Percentiles rank a stretch among this genome's conserved stretches.
Conservation (phyloP, 2,888 invertebrate genomes). For the Apoda limacodes region DNA sequence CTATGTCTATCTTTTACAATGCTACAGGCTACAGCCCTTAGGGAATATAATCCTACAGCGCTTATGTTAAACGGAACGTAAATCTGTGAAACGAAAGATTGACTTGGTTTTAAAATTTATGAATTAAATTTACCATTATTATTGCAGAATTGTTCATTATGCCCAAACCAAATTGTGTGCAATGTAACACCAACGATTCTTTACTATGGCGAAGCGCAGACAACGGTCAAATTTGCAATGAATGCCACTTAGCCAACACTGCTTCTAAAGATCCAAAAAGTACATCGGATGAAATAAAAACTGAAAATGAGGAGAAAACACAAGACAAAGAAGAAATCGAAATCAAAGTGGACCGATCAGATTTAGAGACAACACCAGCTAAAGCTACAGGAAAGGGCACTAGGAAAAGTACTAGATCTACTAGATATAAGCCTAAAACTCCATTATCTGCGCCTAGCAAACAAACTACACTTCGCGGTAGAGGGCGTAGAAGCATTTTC, state of each 20-base stretch:
- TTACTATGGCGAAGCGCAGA: constrained; percentile 82
- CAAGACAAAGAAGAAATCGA: constrained; percentile 40
- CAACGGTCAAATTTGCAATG: constrained; percentile 81
- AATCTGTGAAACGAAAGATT: too few relatives aligned
- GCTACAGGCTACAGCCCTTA: too few relatives aligned
- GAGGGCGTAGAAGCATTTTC: constrained; percentile 81
- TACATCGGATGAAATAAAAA: constrained; percentile 29
- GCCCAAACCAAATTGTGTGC: constrained; percentile 74
- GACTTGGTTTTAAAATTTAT: too few relatives aligned
- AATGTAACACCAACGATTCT: constrained; percentile 77
- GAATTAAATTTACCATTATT: neutral
- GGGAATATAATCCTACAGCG: too few relatives aligned
- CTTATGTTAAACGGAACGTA: too few relatives aligned
- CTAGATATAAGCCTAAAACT: constrained; percentile 64
- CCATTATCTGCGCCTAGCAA: constrained; percentile 36
- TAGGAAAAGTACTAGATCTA: constrained; percentile 71
- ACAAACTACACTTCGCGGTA: constrained; percentile 70
- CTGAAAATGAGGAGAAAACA: constrained; percentile 38
- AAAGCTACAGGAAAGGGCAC: constrained; percentile 62
- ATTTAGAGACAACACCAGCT: constrained; percentile 50
- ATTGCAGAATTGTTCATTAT: constrained; percentile 28
- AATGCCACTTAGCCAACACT: constrained; percentile 72
- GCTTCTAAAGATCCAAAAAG: constrained; percentile 40
- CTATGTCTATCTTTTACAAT: too few relatives aligned
- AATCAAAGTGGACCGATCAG: constrained; percentile 35